Base-by-base conservation (phyloP, 2,113 vertebrate genomes). In the Psophia crepitans region DNA sequence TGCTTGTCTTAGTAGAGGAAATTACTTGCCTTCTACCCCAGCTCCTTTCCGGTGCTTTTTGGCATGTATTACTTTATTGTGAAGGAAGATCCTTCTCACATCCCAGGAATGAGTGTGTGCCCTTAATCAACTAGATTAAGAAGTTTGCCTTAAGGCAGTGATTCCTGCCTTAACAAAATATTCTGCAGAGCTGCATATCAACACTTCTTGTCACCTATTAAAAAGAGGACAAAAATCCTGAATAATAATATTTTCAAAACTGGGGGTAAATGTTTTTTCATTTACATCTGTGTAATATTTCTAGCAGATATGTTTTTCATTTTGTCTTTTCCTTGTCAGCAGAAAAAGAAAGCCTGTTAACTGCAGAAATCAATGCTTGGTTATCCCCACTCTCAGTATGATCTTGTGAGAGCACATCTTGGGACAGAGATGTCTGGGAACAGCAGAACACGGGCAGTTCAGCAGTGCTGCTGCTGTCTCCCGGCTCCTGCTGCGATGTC, bases 51-150 rank as follows among this genome's bases (percentile, higher is more conserved):
- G 87, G 37, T 56, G 63, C 15, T 81, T 53, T 43, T 70, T 84
- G 73, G 43, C 49, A 64, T 28, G 16, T 16, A 41, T 70, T 80
- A 28, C 28, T 69, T 89, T 39, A 80, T 18, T 58, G 21, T 21
- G 57, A 79, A 41, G 37, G 57, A 60, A 86, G 51, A 71, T 63
- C 70, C 22, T 58, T 78, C 69, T 87, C 44, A 7, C 17, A 28
- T 61, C 89, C 48, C 73, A 89, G 54, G 37, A 77, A 84, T 58
- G 64, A 89, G 73, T 32, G 10, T 66, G 33, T 84, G 68, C 37
- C 69, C 81, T 84, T 79, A 96, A 80, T 84, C 54, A 89, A 65
- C 56, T 66, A 86, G 89, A 93, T 86, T 76, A 76, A 84, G 80
- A 94, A 94, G 41, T 84, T 90, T 80, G 33, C 71, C 73, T 87